Conservation (phyloP, 2,797 vertebrate genomes). For the Hemitrygon akajei region DNA sequence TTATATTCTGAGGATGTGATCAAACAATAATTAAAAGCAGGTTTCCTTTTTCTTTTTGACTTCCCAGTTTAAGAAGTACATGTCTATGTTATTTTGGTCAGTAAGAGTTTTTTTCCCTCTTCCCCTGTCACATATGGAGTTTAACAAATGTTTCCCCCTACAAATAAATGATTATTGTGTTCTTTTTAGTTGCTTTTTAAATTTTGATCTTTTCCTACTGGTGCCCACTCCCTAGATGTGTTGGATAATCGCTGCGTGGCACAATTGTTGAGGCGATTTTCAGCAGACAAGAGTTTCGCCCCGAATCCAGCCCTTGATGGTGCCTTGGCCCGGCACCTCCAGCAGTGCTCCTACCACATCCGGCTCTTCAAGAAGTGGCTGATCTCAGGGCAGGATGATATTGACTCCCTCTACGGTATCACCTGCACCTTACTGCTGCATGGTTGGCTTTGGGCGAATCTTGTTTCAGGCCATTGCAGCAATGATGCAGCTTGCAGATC, state of each 20-base stretch:
- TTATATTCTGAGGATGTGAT: neutral
- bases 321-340: slow-evolving; percentile 88
- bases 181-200: neutral
- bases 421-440: slow-evolving; percentile 35
- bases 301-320: slow-evolving; percentile 78
- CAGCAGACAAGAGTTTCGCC: slow-evolving; percentile 75
- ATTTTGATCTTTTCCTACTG: slow-evolving; percentile 57
- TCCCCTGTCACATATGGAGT: neutral
- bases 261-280: slow-evolving; percentile 86
- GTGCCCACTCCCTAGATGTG: slow-evolving; percentile 75
- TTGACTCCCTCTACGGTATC: slow-evolving; percentile 90
- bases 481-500: slow-evolving; percentile 6
- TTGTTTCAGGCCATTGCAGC: slow-evolving; percentile 26
- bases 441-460: slow-evolving; percentile 26
- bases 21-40: neutral
- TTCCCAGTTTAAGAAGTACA: too few species aligned
- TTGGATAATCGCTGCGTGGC: slow-evolving; percentile 84
- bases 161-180: neutral
- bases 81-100: neutral
- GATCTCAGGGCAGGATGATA: slow-evolving; percentile 88
- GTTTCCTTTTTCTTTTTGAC: neutral
- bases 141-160: neutral
- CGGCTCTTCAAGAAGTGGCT: slow-evolving; percentile 98
- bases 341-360: slow-evolving; percentile 97
- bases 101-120: neutral